Conservation (phyloP, 2,888 invertebrate species). For the Amphipyra tragopoginis region DNA sequence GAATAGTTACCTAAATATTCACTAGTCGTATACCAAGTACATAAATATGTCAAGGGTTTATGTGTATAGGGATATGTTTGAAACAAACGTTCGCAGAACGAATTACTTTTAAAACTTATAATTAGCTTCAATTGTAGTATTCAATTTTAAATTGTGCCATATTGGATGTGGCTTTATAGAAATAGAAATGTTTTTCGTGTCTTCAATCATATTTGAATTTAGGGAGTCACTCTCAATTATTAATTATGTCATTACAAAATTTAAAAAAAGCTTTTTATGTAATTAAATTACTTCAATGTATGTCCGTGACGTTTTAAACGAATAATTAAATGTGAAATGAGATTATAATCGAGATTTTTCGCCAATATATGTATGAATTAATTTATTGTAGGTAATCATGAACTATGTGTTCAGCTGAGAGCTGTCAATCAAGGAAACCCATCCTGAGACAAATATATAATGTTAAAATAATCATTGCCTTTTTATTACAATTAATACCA, state of each 20-base stretch:
- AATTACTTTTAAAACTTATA: conserved; percentile 50
- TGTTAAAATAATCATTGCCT: conserved; percentile 62
- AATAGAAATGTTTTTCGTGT: conserved; percentile 46
- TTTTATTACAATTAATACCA: conserved; percentile 24
- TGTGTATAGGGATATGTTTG: conserved; percentile 57
- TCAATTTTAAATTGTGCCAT: conserved; percentile 66
- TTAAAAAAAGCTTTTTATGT: conserved; percentile 62
- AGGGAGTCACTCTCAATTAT: conserved; percentile 59
- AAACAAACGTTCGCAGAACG: conserved; percentile 62
- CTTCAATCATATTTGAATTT: conserved; percentile 40
- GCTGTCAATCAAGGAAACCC: conserved; percentile 72
- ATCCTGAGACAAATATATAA: conserved; percentile 74
- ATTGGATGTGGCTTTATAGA: conserved; percentile 65
- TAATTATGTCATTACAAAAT: conserved; percentile 50
- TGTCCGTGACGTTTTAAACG: conserved; percentile 75
- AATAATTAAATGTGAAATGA: conserved; percentile 59
- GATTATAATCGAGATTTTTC: conserved; percentile 55
- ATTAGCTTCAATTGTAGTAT: conserved; percentile 57
- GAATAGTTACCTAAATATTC: conserved; percentile 59
- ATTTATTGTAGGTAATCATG: conserved; percentile 60
- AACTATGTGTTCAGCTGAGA: conserved; percentile 77
- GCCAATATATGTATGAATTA: conserved; percentile 47
- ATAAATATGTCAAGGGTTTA: conserved; percentile 54
- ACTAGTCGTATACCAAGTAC: conserved; percentile 70
- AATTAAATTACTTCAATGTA: conserved; percentile 67